Conservation (phyloP, 2,888 invertebrate species). For the Cephus pygmeus region DNA sequence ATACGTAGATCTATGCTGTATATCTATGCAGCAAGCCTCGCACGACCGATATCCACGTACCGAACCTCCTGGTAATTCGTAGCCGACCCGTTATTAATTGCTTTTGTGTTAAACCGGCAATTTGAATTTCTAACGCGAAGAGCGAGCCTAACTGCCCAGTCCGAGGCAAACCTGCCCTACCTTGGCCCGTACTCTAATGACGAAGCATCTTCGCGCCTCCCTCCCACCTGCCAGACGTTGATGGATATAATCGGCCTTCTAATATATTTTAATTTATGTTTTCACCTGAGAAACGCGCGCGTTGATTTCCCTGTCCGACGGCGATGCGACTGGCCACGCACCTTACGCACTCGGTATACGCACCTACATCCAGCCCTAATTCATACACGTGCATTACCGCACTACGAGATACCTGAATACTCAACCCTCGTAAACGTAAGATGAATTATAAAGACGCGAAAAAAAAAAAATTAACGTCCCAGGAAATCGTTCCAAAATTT, state of each 20-base stretch:
- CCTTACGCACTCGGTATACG: conserved; percentile 16
- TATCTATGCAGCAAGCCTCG: neutral
- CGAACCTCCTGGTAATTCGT: neutral
- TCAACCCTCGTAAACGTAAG: neutral
- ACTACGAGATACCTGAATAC: neutral
- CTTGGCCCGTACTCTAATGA: conserved; percentile 32
- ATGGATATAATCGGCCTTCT: conserved; percentile 40
- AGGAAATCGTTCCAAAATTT: too few relatives aligned
- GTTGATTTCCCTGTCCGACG: conserved; percentile 32
- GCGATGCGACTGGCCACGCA: conserved; percentile 27
- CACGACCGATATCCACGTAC: neutral
- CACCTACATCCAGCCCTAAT: neutral
- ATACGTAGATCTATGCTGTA: neutral
- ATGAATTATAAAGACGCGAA: too few relatives aligned
- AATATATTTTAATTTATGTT: conserved; percentile 52
- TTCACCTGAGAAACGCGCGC: conserved; percentile 39
- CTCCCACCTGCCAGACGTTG: conserved; percentile 40
- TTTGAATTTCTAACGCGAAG: conserved; percentile 20
- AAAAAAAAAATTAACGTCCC: too few relatives aligned
- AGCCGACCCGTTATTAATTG: conserved; percentile 17
- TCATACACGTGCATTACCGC: neutral
- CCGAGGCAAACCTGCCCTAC: neutral
- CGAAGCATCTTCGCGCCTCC: conserved; percentile 43
- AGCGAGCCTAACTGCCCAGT: conserved; percentile 6
- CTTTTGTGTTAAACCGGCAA: conserved; percentile 14